A percentile compares a stretch with the other conserved stretches of the same genome.
These are phyloP conservation scores for Pentamera pediparva DNA, from an alignment of 53 echinoderm and acorn worm species.

Conservation along the genomic window DNA sequence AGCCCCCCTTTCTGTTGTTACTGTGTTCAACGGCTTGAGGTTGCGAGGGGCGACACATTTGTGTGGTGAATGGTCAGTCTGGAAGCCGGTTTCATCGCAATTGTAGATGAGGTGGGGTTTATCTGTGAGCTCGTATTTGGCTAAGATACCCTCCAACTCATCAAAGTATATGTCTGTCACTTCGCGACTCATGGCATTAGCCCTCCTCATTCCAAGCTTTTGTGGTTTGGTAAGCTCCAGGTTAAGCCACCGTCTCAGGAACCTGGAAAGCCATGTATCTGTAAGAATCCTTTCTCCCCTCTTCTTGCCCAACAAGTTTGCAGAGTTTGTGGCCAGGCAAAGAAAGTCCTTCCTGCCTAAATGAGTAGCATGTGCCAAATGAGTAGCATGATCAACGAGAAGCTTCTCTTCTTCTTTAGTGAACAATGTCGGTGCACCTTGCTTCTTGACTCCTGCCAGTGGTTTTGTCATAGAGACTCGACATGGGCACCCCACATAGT, in stretches of 20 bases:
- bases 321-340: background rate
- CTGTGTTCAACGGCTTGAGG: background rate
- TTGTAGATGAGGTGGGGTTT: background rate
- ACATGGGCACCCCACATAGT: background rate
- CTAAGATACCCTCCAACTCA: background rate
- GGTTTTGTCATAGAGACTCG: background rate
- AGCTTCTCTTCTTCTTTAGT: background rate
- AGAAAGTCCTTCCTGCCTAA: background rate
- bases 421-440: background rate
- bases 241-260: background rate
- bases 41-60: background rate
- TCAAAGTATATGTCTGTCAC: background rate
- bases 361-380: background rate
- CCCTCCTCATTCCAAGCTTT: background rate
- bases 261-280: background rate
- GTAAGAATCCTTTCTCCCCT: background rate
- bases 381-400: background rate
- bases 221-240: background rate
- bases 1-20: background rate
- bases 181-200: background rate
- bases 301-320: background rate
- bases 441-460: background rate
- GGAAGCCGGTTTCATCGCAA: background rate
- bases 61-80: conserved; percentile 9
- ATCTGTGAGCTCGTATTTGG: background rate